These are phyloP conservation scores for rat (Rattus norvegicus) DNA, from an alignment of 2,113 vertebrate species.

Conservation along the genomic window DNA sequence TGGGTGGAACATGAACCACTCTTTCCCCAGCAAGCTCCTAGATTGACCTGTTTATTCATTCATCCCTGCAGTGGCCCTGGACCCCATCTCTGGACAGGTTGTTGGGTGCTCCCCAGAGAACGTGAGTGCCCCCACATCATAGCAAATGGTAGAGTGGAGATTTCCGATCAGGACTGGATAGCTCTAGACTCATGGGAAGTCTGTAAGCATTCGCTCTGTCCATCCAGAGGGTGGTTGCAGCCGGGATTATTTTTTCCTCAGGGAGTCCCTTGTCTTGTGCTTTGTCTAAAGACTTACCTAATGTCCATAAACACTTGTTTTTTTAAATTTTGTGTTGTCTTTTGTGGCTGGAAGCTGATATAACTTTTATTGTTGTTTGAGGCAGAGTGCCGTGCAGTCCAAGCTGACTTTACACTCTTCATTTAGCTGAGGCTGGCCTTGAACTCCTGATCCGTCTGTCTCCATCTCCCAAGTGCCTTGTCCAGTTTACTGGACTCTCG, in stretches of 20 bases:
- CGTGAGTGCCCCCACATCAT: no score
- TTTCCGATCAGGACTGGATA: no score
- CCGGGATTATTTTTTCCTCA: not conserved
- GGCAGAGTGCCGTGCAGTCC: not conserved
- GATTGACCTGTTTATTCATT: not conserved
- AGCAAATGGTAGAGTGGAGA: no score
- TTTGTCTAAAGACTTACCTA: not conserved
- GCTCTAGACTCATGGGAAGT: no score
- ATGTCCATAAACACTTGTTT: not conserved
- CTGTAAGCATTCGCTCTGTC: no score
- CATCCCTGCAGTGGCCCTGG: not conserved
- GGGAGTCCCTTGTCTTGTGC: not conserved
- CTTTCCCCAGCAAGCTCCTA: not conserved
- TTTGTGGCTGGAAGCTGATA: not conserved
- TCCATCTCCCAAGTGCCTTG: not conserved
- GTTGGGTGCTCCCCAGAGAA: not conserved
- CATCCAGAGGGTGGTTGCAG: no score
- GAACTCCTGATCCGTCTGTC: not conserved
- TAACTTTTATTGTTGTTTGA: not conserved
- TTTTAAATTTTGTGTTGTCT: not conserved
- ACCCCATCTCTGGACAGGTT: not conserved
- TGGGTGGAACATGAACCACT: not conserved
- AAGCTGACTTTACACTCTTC: not conserved
- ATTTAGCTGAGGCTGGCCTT: not conserved
- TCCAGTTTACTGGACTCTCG: not conserved